Percentiles rank a stretch among this genome's conserved stretches.
Evolutionary conservation across 1,140 invertebrate species (phyloP).

Genomic region (Drosophila equinoxialis): DNA sequence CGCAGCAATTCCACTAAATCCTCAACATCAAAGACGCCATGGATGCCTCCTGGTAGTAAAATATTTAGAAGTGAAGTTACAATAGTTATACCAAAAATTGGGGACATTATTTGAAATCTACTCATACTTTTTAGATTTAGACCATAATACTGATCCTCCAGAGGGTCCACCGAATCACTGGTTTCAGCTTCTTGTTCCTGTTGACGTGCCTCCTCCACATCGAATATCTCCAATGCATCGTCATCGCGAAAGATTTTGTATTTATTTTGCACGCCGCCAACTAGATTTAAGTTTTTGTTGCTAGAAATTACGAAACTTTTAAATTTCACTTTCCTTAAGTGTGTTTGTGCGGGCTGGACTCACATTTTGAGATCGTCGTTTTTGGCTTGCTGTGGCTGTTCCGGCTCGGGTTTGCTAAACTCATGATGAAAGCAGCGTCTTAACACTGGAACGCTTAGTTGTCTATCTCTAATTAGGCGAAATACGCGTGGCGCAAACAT

Average conservation of each 20-base stretch:
- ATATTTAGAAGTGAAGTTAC: neutral
- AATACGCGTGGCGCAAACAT: slow-evolving; percentile 66
- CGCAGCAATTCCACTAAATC: slow-evolving; percentile 91
- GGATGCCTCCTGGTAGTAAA: slow-evolving; percentile 87
- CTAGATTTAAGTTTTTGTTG: slow-evolving; percentile 19
- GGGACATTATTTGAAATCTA: no score
- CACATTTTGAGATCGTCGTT: slow-evolving; percentile 2
- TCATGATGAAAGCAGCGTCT: slow-evolving; percentile 73
- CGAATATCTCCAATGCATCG: slow-evolving; percentile 86
- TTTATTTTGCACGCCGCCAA: slow-evolving; percentile 64
- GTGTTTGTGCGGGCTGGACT: no score
- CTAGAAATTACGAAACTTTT: neutral
- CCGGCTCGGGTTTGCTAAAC: slow-evolving; percentile 50
- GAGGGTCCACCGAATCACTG: slow-evolving; percentile 36
- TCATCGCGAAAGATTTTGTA: slow-evolving; percentile 84
- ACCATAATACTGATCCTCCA: slow-evolving; percentile 82
- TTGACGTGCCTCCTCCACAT: slow-evolving; percentile 86
- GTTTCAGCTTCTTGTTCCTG: slow-evolving; percentile 56
- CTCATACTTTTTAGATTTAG: slow-evolving; percentile 85
- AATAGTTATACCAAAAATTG: neutral
- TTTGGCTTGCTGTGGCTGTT: neutral
- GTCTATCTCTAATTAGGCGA: slow-evolving; percentile 61
- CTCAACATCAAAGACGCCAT: slow-evolving; percentile 93
- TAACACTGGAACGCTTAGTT: slow-evolving; percentile 61
- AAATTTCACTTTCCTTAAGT: neutral